Evolutionary conservation across 2,797 vertebrate genomes (phyloP).

Genomic region (Dicrostonyx torquatus): DNA sequence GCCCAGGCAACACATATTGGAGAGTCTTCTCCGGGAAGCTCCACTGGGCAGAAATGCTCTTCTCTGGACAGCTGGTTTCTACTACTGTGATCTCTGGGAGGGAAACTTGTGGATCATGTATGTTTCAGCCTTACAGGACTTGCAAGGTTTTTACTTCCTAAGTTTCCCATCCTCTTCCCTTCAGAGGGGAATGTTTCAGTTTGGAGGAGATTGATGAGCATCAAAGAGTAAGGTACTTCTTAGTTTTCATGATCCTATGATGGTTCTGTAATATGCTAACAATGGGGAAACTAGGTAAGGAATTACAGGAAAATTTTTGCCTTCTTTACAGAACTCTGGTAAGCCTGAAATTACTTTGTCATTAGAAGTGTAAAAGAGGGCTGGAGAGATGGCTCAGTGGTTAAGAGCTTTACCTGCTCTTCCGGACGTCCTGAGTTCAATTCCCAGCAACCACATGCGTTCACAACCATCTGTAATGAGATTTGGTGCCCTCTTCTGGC

Average conservation of each 20-base stretch:
- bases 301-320: background rate
- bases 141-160: background rate
- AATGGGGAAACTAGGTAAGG: background rate
- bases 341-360: conserved; percentile 24
- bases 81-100: background rate
- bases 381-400: too few species aligned
- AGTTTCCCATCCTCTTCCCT: background rate
- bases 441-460: too few species aligned
- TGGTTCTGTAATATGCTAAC: background rate
- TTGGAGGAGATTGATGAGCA: background rate
- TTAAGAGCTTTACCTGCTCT: too few species aligned
- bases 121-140: background rate
- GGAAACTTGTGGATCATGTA: background rate
- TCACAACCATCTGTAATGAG: too few species aligned
- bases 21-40: background rate
- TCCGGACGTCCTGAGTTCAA: too few species aligned
- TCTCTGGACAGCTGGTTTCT: background rate
- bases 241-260: background rate
- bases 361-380: background rate
- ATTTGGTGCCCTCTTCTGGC: too few species aligned
- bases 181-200: background rate
- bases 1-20: background rate
- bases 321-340: background rate
- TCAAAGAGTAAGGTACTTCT: background rate
- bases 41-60: background rate